phyloP scores from a whole-genome alignment of 2,797 vertebrate species.

The Malacoctenus gilli region DNA sequence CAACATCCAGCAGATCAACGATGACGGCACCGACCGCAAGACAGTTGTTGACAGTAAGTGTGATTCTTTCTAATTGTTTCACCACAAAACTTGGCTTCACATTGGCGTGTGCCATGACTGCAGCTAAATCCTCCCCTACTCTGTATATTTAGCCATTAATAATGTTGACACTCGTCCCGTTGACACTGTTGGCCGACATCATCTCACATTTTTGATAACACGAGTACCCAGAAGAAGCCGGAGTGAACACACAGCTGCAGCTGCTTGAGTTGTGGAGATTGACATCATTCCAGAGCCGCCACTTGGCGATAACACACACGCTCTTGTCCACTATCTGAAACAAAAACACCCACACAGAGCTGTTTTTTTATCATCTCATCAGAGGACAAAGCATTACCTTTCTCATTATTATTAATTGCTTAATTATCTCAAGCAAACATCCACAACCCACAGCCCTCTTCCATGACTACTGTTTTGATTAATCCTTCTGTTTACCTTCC shows the following conservation, averaged over 20 bases:
- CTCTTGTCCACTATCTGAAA: not conserved
- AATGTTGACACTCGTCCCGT: conserved; percentile 32
- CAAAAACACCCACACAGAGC: not conserved
- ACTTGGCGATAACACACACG: conserved; percentile 19
- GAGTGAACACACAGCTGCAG: conserved; percentile 57
- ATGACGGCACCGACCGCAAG: conserved; percentile 89
- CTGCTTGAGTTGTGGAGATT: conserved; percentile 32
- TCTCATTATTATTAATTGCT: no score
- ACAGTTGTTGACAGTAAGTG: conserved; percentile 96
- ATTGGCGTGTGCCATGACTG: not conserved
- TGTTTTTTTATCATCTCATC: no score
- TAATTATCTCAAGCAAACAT: no score
- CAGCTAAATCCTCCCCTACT: not conserved
- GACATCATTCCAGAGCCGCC: conserved; percentile 32
- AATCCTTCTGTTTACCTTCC: no score
- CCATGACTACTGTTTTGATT: no score
- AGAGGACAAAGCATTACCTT: no score
- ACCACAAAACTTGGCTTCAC: not conserved
- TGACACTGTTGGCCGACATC: conserved; percentile 38
- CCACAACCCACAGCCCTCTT: no score
- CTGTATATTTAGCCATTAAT: conserved; percentile 22
- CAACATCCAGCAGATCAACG: conserved; percentile 97
- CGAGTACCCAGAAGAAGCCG: conserved; percentile 31
- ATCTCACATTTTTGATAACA: conserved; percentile 43
- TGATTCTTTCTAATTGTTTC: not conserved